Percentiles rank a stretch among this genome's conserved stretches.
These are phyloP conservation scores for Melospiza melodia DNA, from an alignment of 2,113 vertebrate species.

Conservation along the genomic window DNA sequence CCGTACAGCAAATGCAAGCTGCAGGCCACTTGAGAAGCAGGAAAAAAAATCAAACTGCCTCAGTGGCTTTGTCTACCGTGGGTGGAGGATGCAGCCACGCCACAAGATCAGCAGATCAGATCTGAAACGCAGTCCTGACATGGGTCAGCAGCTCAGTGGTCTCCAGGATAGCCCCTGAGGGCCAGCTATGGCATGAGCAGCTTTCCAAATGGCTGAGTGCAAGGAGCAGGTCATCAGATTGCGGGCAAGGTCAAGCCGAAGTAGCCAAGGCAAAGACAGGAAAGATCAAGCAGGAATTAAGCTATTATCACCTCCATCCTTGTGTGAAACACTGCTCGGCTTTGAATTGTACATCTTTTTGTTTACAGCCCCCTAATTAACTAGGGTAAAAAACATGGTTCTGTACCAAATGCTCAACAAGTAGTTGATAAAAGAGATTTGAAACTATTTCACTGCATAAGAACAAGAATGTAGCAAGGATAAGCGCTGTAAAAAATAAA, in stretches of 20 bases:
- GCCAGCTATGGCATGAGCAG: conserved; percentile 70
- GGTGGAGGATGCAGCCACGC: conserved; percentile 69
- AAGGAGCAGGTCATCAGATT: conserved; percentile 88
- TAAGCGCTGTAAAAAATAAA: not conserved
- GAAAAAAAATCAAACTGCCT: not conserved
- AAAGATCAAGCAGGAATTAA: conserved; percentile 87
- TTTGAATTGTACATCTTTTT: conserved; percentile 67
- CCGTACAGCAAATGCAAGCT: conserved; percentile 50
- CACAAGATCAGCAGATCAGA: conserved; percentile 84
- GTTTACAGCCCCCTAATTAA: conserved; percentile 69
- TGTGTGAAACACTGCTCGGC: conserved; percentile 76
- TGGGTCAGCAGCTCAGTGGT: conserved; percentile 88
- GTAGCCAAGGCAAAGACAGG: conserved; percentile 84
- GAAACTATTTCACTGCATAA: conserved; percentile 15
- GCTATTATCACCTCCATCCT: conserved; percentile 87
- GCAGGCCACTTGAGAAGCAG: conserved; percentile 59
- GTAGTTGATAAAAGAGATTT: not conserved
- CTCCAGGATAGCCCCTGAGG: conserved; percentile 80
- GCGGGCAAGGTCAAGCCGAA: conserved; percentile 84
- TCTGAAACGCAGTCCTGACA: conserved; percentile 85
- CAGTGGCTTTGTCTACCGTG: conserved; percentile 73
- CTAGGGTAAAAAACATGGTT: conserved; percentile 32
- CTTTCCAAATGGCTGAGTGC: conserved; percentile 78
- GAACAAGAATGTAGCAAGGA: not conserved
- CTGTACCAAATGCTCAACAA: conserved; percentile 42